Base-by-base conservation (phyloP, 2,888 invertebrate genomes). In the Apotomis betuletana region DNA sequence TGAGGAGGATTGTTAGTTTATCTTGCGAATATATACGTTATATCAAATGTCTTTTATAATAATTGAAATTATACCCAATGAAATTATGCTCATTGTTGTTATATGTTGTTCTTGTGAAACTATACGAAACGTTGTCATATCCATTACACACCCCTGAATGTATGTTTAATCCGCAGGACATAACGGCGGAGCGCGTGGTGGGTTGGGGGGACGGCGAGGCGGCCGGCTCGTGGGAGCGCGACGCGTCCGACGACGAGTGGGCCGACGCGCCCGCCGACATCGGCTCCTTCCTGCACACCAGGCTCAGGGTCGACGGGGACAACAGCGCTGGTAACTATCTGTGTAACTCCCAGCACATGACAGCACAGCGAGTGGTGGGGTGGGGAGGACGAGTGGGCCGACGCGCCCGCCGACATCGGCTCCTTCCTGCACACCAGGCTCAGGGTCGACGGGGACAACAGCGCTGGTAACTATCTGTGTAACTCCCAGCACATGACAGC, bases 231-330 rank as follows among this genome's bases (percentile, higher is more conserved):
- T 84, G 85, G 74, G 87, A 87, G 27, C 82, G 87, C 8, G 87
- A 86, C 41, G 78, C 77, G 4, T 87, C 87, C 0, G 92, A 92
- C 73, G 93, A 93, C 69, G 92, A 92, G 76, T 92, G 91, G 89
- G 91, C 87, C 0, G 91, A 91, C 78, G 88, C 91, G 27, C 89
- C 93, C 0, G 78, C 93, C 0, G 93, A 93, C 76, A 93, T 93
- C 75, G 93, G 92, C n/a, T 90, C 89, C 46, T 93, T 93, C 79
- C 84, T 93, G 27, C 88, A 90, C 77, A 93, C 93, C 3, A 76
- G 84, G 68, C 80, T 91, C 9, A 76, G 84, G 10, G 92, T 91
- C 0, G 91, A 91, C 74, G 92, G 91, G 0, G 92, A 92, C 67
- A 90, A 91, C 44, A 92, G 90, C 62, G 88, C 83, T 0, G 92